phyloP scores from a whole-genome alignment of 2,797 vertebrate genomes.

The Otus scops region DNA sequence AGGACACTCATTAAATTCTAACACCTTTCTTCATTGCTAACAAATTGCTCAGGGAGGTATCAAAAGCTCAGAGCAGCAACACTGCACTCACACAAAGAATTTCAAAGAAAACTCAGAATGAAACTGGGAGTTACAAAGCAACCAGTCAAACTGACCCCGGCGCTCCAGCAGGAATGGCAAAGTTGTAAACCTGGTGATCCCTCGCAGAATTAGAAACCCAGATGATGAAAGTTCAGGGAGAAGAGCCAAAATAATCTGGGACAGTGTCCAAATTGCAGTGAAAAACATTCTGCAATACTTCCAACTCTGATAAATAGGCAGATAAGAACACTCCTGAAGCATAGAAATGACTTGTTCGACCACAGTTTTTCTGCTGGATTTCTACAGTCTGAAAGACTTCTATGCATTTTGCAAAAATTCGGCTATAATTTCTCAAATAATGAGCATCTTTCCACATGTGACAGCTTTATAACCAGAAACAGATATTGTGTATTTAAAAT shows the following conservation, averaged over 20 bases:
- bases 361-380: not conserved
- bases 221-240: constrained; percentile 28
- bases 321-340: constrained; percentile 28
- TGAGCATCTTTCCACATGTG: not conserved
- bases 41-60: constrained; percentile 45
- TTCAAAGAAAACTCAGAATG: not conserved
- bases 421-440: not conserved
- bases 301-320: constrained; percentile 27
- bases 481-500: not conserved
- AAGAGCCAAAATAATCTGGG: constrained; percentile 37
- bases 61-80: constrained; percentile 12
- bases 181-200: constrained; percentile 38
- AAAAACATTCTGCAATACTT: constrained; percentile 31
- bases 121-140: constrained; percentile 26
- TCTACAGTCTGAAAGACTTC: not conserved
- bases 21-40: constrained; percentile 33
- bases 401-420: not conserved
- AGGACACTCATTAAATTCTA: constrained; percentile 44
- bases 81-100: not conserved
- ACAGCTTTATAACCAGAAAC: constrained; percentile 3
- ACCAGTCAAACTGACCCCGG: not conserved
- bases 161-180: not conserved
- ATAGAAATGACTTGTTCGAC: not conserved
- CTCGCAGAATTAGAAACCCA: constrained; percentile 45
- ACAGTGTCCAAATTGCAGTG: constrained; percentile 18